A percentile compares a stretch with the other conserved stretches of the same genome.
Conservation (phyloP, 2,888 invertebrate species). For the Oeneis ivallda region DNA sequence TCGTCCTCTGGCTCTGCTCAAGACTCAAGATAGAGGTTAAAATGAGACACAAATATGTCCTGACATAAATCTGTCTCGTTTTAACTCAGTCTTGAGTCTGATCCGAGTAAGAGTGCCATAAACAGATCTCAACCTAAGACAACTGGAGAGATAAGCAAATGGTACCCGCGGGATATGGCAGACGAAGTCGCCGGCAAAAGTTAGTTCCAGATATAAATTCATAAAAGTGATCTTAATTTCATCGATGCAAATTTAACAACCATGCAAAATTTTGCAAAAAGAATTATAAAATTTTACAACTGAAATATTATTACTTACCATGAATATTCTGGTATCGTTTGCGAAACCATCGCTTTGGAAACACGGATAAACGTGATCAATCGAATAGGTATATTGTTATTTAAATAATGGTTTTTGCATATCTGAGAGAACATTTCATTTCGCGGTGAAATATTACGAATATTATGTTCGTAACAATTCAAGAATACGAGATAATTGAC, state of each 20-base stretch:
- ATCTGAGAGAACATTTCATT: slow-evolving; percentile 18
- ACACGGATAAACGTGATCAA: slow-evolving; percentile 22
- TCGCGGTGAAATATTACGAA: background rate
- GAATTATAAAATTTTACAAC: slow-evolving; percentile 19
- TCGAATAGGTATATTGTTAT: slow-evolving; percentile 17
- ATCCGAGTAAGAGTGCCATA: too few relatives aligned
- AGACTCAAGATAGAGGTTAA: too few relatives aligned
- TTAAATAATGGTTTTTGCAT: slow-evolving; percentile 19
- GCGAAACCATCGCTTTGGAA: slow-evolving; percentile 18
- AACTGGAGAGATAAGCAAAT: too few relatives aligned
- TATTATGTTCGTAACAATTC: too few relatives aligned
- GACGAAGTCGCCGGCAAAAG: too few relatives aligned
- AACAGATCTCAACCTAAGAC: too few relatives aligned
- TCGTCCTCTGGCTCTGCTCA: too few relatives aligned
- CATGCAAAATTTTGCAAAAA: slow-evolving; percentile 1
- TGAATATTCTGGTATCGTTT: slow-evolving; percentile 2
- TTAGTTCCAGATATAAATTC: background rate
- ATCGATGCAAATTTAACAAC: background rate
- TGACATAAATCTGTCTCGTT: too few relatives aligned
- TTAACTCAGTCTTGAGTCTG: too few relatives aligned
- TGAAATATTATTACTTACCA: slow-evolving; percentile 14
- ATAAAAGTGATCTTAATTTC: background rate
- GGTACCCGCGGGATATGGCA: too few relatives aligned
- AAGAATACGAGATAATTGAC: too few relatives aligned
- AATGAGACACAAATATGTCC: too few relatives aligned